Percentiles rank a stretch among this genome's conserved stretches.
Evolutionary conservation across 2,113 vertebrate genomes (phyloP).

Genomic region (Oplegnathus fasciatus): DNA sequence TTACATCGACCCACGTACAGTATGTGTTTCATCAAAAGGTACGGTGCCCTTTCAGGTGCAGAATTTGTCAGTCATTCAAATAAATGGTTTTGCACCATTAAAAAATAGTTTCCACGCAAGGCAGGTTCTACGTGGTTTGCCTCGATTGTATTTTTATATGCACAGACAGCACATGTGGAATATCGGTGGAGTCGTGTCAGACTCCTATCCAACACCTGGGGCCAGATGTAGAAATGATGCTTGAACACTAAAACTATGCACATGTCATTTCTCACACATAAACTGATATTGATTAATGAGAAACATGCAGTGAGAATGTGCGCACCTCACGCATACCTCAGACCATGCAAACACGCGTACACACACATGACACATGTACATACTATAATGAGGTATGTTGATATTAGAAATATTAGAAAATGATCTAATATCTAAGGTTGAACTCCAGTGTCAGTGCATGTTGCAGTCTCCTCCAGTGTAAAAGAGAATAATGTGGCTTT

Average conservation of each 20-base stretch:
- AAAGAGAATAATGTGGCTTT: neutral
- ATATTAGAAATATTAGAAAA: too few species aligned
- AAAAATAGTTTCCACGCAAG: neutral
- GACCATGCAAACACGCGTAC: neutral
- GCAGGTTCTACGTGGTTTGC: neutral
- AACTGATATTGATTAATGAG: neutral
- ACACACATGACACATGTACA: too few species aligned
- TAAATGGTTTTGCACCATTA: too few species aligned
- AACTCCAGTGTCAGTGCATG: neutral
- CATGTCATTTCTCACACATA: neutral
- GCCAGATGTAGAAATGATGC: conserved; percentile 1
- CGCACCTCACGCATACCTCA: neutral
- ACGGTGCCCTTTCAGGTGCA: neutral
- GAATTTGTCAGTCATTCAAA: neutral
- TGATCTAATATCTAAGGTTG: neutral
- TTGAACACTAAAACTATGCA: neutral
- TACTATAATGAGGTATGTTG: neutral
- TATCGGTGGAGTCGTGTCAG: conserved; percentile 11
- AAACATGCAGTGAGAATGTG: neutral
- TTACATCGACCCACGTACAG: neutral
- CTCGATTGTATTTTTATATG: neutral
- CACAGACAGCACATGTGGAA: neutral
- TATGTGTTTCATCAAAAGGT: neutral
- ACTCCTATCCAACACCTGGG: neutral
- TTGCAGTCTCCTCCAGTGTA: neutral